phyloP scores from a whole-genome alignment of 23 tunicate species.

The Trididemnum nubilum region DNA sequence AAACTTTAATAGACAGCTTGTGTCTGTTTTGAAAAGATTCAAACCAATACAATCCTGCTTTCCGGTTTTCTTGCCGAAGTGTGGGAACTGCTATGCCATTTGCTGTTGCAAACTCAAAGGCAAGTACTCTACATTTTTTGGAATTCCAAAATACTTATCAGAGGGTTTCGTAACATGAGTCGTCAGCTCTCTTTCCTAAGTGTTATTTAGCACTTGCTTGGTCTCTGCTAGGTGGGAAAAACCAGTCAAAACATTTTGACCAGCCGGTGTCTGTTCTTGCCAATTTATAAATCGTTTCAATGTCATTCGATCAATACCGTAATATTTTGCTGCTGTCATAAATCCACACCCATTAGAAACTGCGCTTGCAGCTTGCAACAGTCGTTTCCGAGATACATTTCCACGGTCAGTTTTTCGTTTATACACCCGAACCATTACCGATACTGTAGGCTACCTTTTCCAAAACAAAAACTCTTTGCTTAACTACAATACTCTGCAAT shows the following conservation, averaged over 20 bases:
- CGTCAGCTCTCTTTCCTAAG: neutral
- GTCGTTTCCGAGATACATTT: neutral
- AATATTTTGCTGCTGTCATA: constrained; percentile 1
- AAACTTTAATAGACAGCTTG: too few species aligned
- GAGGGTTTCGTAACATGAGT: constrained; percentile 7
- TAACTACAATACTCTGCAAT: too few species aligned
- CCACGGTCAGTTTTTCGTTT: constrained; percentile 12
- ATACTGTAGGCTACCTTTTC: too few species aligned
- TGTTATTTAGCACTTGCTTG: neutral
- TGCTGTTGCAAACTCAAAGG: constrained; percentile 7
- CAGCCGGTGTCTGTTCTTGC: constrained; percentile 13
- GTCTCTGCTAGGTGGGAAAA: constrained; percentile 6
- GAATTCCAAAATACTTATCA: constrained; percentile 8
- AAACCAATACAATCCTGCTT: constrained; percentile 8
- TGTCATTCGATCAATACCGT: too few species aligned
- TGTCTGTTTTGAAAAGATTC: constrained; percentile 1
- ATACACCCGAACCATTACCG: neutral
- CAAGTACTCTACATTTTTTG: neutral
- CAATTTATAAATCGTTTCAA: constrained; percentile 10
- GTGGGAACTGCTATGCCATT: constrained; percentile 8
- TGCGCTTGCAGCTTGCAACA: constrained; percentile 1
- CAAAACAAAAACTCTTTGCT: too few species aligned
- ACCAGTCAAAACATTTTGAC: constrained; percentile 18
- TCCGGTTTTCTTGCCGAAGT: neutral
- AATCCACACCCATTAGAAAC: neutral